phyloP scores from a whole-genome alignment of 1,140 invertebrate genomes.

The Drosophila pseudoobscura region DNA sequence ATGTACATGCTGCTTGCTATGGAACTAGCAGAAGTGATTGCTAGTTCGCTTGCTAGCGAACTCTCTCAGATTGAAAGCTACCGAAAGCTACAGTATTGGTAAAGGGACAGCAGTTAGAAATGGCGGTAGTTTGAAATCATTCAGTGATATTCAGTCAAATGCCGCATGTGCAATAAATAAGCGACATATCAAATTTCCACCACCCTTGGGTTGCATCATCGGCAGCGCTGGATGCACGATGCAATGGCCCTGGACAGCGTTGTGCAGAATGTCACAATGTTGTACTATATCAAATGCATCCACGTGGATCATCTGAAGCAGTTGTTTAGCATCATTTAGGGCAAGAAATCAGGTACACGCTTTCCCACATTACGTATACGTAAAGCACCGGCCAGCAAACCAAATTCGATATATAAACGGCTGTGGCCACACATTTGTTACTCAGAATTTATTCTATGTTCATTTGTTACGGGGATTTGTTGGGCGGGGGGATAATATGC shows the following conservation, averaged over 20 bases:
- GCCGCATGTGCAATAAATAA: neutral
- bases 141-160: no score
- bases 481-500: slow-evolving; percentile 28
- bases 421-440: slow-evolving; percentile 34
- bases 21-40: no score
- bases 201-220: slow-evolving; percentile 37
- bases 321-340: slow-evolving; percentile 48
- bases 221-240: slow-evolving; percentile 40
- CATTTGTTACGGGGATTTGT: no score
- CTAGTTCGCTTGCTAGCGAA: no score
- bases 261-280: slow-evolving; percentile 45
- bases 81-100: slow-evolving; percentile 16
- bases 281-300: slow-evolving; percentile 50
- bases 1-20: no score
- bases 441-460: slow-evolving; percentile 36
- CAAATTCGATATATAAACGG: neutral
- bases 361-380: slow-evolving; percentile 39
- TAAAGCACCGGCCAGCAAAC: neutral
- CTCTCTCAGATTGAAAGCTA: no score
- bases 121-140: no score
- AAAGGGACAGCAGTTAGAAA: neutral
- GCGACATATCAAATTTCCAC: slow-evolving; percentile 31
- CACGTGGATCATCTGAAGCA: slow-evolving; percentile 49
- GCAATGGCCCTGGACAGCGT: slow-evolving; percentile 42
- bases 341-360: no score